Percentiles rank a stretch among this genome's conserved stretches.
phyloP scores from a whole-genome alignment of 2,888 invertebrate genomes.

The Sicus ferrugineus region DNA sequence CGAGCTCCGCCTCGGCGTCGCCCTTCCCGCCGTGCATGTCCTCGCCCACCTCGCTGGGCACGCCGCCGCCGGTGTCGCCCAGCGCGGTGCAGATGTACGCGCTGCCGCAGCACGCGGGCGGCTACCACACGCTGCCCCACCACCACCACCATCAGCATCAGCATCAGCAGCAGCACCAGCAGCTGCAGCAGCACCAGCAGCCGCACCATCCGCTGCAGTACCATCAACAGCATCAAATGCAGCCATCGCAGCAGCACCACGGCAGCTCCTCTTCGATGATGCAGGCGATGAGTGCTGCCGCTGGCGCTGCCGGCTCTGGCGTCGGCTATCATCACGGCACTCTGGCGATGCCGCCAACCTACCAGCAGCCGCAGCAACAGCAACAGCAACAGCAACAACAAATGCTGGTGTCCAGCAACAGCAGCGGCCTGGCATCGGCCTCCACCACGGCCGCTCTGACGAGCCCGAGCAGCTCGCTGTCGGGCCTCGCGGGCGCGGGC shows the following conservation, averaged over 20 bases:
- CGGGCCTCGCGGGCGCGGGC: slow-evolving; percentile 59
- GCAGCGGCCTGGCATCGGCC: slow-evolving; percentile 53
- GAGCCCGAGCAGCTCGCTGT: slow-evolving; percentile 60
- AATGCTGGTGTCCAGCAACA: slow-evolving; percentile 58
- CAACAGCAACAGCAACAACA: slow-evolving; percentile 51
- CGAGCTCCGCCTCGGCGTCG: slow-evolving; percentile 53
- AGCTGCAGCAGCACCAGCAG: slow-evolving; percentile 42
- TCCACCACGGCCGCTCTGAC: slow-evolving; percentile 54
- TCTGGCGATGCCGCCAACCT: slow-evolving; percentile 57
- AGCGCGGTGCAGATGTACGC: slow-evolving; percentile 63
- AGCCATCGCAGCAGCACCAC: slow-evolving; percentile 15
- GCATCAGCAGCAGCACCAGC: slow-evolving; percentile 41
- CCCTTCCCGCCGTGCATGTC: slow-evolving; percentile 66
- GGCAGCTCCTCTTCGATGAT: slow-evolving; percentile 56
- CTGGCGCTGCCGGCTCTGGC: slow-evolving; percentile 22
- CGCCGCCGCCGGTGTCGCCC: slow-evolving; percentile 62
- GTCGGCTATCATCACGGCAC: slow-evolving; percentile 47
- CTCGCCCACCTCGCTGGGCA: slow-evolving; percentile 63
- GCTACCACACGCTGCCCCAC: slow-evolving; percentile 62
- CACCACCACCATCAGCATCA: slow-evolving; percentile 58
- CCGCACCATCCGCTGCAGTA: slow-evolving; percentile 19
- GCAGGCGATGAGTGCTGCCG: slow-evolving; percentile 52
- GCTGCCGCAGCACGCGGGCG: slow-evolving; percentile 61
- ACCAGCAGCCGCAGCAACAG: slow-evolving; percentile 59
- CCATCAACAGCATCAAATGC: slow-evolving; percentile 42